Base-by-base conservation (phyloP, 2,888 invertebrate species). In the Megalurothrips usitatus region DNA sequence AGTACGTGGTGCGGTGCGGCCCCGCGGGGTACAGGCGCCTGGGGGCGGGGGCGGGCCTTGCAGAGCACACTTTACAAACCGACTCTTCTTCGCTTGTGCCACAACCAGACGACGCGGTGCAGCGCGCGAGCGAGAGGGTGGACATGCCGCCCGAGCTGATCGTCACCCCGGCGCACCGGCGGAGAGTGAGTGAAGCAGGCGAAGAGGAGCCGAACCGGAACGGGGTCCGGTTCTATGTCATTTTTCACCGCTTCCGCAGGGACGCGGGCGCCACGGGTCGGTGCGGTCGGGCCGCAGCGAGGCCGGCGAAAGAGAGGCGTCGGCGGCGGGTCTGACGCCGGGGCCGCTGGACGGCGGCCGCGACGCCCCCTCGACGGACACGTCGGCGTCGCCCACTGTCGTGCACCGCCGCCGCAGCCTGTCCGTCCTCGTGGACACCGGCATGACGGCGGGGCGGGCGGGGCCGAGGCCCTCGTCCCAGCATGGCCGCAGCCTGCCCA, bases 81-180 rank as follows among this genome's bases (percentile, higher is more conserved):
- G n/a, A n/a, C 58, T 19, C 14, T 17, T 58, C 11, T 23, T 68
- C 23, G 68, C 26, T 12, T 23, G 14, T 58, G 11, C 12, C 68
- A 43, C 2, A 4, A 43, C 6, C 34, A 75, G 68, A 75, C 12
- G 68, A 75, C 26, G 1, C 23, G 12, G 68, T 26, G 26, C 68
- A 26, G 68, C 26, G 68, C 11, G 12, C 23, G 23, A 23, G 81
- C 78, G 83, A 83, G 63, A 81, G 81, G 80, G 82, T 83, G 68
- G 82, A 84, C 80, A 89, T 88, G 88, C 89, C 89, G 9, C 89
- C 89, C 0, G 88, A 89, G 84, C 83, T 89, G 49, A 88, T 88
- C 79, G 87, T 89, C 26, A 88, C 88, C 1, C 86, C 88, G 26
- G 87, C 88, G 14, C 87, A 87, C 68, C 68, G 68, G 23, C 68